Conservation (phyloP, 1,140 invertebrate genomes). For the Cydia strobilella region DNA sequence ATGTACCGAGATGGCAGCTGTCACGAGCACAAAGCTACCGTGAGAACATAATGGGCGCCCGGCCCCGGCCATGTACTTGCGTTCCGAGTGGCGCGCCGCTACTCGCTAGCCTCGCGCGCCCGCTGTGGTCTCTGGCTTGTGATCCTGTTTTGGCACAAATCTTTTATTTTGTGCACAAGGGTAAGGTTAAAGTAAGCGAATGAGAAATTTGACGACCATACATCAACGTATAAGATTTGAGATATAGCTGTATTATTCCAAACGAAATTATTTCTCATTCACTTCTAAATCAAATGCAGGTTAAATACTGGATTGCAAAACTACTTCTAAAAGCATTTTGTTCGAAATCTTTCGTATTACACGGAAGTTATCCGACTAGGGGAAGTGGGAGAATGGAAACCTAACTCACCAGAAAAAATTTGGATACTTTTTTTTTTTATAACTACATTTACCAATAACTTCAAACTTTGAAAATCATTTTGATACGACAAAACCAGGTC, state of each 20-base stretch:
- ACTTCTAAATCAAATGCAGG: background rate
- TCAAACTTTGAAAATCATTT: background rate
- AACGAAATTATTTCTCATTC: background rate
- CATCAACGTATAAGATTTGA: too few relatives aligned
- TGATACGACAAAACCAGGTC: background rate
- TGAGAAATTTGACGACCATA: background rate
- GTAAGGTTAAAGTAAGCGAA: background rate
- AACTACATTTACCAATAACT: too few relatives aligned
- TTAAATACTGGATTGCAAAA: background rate
- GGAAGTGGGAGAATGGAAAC: background rate
- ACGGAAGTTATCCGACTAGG: background rate
- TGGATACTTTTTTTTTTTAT: too few relatives aligned
- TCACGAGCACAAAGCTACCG: background rate
- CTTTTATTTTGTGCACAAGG: slow-evolving; percentile 10
- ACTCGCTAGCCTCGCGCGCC: background rate
- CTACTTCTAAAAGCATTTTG: slow-evolving; percentile 10
- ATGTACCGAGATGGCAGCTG: background rate
- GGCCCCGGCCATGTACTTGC: slow-evolving; percentile 8
- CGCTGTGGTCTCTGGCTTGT: background rate
- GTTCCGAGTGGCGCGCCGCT: background rate
- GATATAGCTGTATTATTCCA: background rate
- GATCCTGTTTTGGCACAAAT: slow-evolving; percentile 20
- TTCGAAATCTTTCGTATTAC: slow-evolving; percentile 4
- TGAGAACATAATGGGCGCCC: background rate
- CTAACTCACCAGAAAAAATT: too few relatives aligned